Base-by-base conservation (phyloP, 2,797 vertebrate species). In the Malacoctenus gilli region DNA sequence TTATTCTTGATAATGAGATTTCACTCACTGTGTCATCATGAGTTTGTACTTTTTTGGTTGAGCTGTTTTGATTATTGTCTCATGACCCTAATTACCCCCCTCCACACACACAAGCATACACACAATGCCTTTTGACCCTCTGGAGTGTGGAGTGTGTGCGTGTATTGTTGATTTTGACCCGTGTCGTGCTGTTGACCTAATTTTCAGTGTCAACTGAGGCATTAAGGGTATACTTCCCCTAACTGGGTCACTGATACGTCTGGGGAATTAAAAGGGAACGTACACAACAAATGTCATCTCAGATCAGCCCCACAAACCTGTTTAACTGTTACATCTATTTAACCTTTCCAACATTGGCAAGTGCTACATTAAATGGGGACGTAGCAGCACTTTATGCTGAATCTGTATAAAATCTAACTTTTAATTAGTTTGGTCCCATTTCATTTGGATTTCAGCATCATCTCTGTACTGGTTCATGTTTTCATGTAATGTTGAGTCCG, bases 151-250 rank as follows among this genome's bases (percentile, higher is more conserved):
- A 43, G 19, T 52, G n/a, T 69, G 47, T 65, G 16, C 47, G 35
- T 37, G 35, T 20, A 16, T 23, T 70, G 46, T 55, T 80, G 57
- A 13, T 58, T 63, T 62, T 75, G 50, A 75, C 72, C 54, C 35
- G 69, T 1, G 3, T 55, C 56, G 61, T 71, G 67, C 75, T 72
- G 67, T 61, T 84, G 79, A 75, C 83, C 83, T 65, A 53, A 54
- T 83, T 84, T 65, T 30, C 41, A 36, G 18, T 70, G 64, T 66
- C 69, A 40, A 19, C 52, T 47, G 43, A 79, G 74, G 71, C 60
- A 81, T 65, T 60, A 49, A 53, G 67, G 74, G 59, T 59, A 59
- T n/a, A 19, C n/a, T n/a, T 34, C 16, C 7, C 15, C 34, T 4
- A 68, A 59, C 28, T 70, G 68, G 77, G 80, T 79, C 80, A 73